These are phyloP conservation scores for Girardinichthys multiradiatus DNA, from an alignment of 2,113 vertebrate species.

Conservation along the genomic window DNA sequence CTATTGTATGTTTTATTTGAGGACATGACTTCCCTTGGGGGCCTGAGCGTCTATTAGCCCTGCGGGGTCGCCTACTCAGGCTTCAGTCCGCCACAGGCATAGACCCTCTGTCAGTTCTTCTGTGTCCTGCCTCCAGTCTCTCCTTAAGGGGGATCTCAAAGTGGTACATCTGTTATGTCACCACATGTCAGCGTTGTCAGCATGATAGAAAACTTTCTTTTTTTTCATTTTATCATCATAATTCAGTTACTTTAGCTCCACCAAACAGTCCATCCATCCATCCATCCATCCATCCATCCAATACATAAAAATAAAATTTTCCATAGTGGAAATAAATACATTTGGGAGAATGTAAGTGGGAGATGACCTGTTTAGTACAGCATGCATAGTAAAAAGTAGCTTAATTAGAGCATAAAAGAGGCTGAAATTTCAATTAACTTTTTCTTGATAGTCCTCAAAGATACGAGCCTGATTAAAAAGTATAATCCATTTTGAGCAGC, in stretches of 20 bases:
- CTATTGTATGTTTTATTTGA: conserved; percentile 56
- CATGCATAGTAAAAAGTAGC: conserved; percentile 45
- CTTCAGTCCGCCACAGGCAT: conserved; percentile 52
- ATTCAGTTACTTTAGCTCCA: conserved; percentile 1
- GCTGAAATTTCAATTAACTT: conserved; percentile 74
- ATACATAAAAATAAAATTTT: too few species aligned
- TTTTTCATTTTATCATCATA: conserved; percentile 1
- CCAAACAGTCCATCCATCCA: too few species aligned
- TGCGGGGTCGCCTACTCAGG: conserved; percentile 53
- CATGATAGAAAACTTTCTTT: conserved; percentile 9
- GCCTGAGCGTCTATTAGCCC: conserved; percentile 60
- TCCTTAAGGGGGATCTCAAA: conserved; percentile 54
- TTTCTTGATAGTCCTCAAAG: conserved; percentile 67
- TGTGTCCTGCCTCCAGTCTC: conserved; percentile 32
- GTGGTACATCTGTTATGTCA: conserved; percentile 48
- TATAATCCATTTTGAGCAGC: conserved; percentile 70
- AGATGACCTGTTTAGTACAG: conserved; percentile 16
- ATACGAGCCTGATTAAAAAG: conserved; percentile 68
- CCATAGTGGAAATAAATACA: too few species aligned
- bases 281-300: too few species aligned
- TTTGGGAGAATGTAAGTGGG: conserved; percentile 21
- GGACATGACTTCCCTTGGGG: conserved; percentile 54
- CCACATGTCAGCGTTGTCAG: neutral
- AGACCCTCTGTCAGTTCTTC: conserved; percentile 51
- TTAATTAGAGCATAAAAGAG: conserved; percentile 66